A percentile compares a stretch with the other conserved stretches of the same genome.
Conservation (phyloP, 2,113 vertebrate genomes). For the Pogonocichla stellata region DNA sequence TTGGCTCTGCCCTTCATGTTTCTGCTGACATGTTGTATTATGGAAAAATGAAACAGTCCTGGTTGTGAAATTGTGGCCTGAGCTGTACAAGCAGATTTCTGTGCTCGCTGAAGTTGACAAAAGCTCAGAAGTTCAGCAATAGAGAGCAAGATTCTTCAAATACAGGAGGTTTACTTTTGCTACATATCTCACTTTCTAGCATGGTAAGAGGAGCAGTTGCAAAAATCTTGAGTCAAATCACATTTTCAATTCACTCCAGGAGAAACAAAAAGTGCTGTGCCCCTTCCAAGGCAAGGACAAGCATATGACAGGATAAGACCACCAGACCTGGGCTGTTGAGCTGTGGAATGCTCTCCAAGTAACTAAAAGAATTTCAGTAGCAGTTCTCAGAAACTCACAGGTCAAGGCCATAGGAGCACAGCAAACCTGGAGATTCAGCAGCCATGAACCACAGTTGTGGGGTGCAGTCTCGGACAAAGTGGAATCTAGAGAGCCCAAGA, state of each 20-base stretch:
- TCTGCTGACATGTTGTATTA: slow-evolving; percentile 39
- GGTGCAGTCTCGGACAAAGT: neutral
- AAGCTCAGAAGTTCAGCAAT: neutral
- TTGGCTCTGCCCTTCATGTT: slow-evolving; percentile 12
- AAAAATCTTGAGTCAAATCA: neutral
- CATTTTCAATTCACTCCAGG: neutral
- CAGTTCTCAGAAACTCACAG: neutral
- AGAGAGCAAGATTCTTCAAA: slow-evolving; percentile 3
- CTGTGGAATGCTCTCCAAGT: neutral
- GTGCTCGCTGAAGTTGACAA: neutral
- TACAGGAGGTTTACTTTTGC: neutral
- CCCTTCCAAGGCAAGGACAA: neutral
- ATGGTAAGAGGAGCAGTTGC: neutral
- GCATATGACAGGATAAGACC: neutral
- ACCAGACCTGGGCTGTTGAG: neutral
- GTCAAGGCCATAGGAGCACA: neutral
- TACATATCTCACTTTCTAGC: neutral
- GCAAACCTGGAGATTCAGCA: neutral
- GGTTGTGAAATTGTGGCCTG: neutral
- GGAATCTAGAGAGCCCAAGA: neutral
- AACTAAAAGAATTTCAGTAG: neutral
- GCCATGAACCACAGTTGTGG: neutral
- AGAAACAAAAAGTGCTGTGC: neutral
- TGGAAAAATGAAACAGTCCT: slow-evolving; percentile 21
- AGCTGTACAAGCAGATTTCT: slow-evolving; percentile 7